phyloP scores from a whole-genome alignment of 2,888 invertebrate species.

The Eupsilia transversa region DNA sequence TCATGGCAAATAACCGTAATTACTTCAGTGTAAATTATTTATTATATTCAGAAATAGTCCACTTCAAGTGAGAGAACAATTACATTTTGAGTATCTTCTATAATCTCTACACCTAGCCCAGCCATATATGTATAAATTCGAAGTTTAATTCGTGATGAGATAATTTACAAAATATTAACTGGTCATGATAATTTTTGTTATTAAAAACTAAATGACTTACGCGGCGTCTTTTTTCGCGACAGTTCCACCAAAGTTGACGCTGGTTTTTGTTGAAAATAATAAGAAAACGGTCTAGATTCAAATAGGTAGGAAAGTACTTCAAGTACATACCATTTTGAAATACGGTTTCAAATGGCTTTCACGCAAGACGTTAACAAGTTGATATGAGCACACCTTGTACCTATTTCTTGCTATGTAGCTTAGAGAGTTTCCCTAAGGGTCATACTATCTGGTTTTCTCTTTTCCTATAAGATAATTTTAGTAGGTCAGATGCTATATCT shows the following conservation, averaged over 20 bases:
- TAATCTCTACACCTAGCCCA: constrained; percentile 9
- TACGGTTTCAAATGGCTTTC: constrained; percentile 31
- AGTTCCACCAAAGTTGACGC: constrained; percentile 6
- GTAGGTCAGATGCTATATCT: constrained; percentile 49
- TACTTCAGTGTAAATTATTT: constrained; percentile 29
- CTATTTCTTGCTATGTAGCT: constrained; percentile 24
- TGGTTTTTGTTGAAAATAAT: constrained; percentile 13
- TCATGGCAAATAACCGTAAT: constrained; percentile 30
- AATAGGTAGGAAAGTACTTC: too few relatives aligned
- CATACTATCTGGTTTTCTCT: constrained; percentile 22
- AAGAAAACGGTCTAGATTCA: too few relatives aligned
- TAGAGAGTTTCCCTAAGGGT: constrained; percentile 23
- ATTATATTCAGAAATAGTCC: constrained; percentile 26
- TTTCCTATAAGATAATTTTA: constrained; percentile 31
- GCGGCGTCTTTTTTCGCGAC: constrained; percentile 14
- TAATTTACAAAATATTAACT: constrained; percentile 13
- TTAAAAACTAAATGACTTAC: constrained; percentile 21
- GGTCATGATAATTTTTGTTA: constrained; percentile 14
- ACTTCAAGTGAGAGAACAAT: constrained; percentile 4
- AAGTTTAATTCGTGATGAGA: constrained; percentile 1
- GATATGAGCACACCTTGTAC: constrained; percentile 14
- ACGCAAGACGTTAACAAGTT: constrained; percentile 32
- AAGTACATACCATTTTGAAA: too few relatives aligned
- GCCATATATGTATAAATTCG: not conserved
- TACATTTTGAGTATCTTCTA: not conserved